These are phyloP conservation scores for Drosophila neonasuta DNA, from an alignment of 2,888 invertebrate genomes.

Conservation along the genomic window DNA sequence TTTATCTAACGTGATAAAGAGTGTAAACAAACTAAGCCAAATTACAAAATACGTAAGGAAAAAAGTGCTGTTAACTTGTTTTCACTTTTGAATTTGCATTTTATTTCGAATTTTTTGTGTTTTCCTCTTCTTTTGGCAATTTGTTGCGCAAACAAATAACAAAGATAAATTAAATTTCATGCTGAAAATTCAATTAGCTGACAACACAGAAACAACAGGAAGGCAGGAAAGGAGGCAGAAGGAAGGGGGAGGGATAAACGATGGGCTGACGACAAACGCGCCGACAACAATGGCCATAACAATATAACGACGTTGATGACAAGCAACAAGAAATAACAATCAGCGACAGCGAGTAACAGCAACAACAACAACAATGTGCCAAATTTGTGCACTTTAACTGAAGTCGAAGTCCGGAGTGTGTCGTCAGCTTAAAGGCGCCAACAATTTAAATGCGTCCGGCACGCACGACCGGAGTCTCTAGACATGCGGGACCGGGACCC, in stretches of 20 bases:
- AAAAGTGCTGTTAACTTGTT: constrained; percentile 48
- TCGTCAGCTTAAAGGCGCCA: constrained; percentile 60
- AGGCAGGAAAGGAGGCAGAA: constrained; percentile 13
- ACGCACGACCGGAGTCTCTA: constrained; percentile 54
- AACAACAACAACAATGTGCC: constrained; percentile 63
- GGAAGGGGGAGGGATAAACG: constrained; percentile 30
- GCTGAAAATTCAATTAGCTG: constrained; percentile 79
- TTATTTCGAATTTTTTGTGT: constrained; percentile 19
- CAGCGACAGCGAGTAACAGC: constrained; percentile 7
- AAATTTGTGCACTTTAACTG: constrained; percentile 70
- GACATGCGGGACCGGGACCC: constrained; percentile 24
- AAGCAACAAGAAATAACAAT: constrained; percentile 42
- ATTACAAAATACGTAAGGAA: constrained; percentile 21
- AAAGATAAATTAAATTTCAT: constrained; percentile 76
- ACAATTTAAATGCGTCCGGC: constrained; percentile 62
- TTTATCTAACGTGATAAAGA: constrained; percentile 28
- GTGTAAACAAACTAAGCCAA: constrained; percentile 49
- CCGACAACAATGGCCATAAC: constrained; percentile 69
- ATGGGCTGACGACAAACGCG: constrained; percentile 35
- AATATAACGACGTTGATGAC: constrained; percentile 76
- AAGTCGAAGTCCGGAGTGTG: constrained; percentile 39
- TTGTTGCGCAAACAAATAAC: constrained; percentile 71
- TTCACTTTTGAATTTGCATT: constrained; percentile 51
- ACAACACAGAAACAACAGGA: constrained; percentile 62
- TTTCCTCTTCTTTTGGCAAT: constrained; percentile 40